A percentile compares a stretch with the other conserved stretches of the same genome.
These are phyloP conservation scores for Poliocrania exsul DNA, from an alignment of 2,797 vertebrate genomes.

Conservation along the genomic window DNA sequence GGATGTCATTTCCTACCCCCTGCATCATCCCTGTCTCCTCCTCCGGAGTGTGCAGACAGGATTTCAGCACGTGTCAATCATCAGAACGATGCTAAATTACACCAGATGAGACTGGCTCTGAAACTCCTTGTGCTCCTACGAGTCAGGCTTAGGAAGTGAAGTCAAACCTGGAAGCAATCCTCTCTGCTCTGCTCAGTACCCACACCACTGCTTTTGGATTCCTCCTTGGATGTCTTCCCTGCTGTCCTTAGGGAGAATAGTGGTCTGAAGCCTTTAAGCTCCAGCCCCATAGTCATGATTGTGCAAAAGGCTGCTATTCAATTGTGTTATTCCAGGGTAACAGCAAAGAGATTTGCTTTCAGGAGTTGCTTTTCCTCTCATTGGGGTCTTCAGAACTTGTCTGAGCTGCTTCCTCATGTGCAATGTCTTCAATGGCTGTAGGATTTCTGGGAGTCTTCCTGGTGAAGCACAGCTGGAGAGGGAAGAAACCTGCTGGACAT, in stretches of 20 bases:
- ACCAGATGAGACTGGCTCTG: background rate
- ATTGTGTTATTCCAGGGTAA: background rate
- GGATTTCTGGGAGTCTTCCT: background rate
- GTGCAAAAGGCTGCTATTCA: background rate
- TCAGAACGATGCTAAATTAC: background rate
- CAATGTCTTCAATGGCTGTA: background rate
- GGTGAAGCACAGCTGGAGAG: background rate
- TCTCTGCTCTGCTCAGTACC: background rate
- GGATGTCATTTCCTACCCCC: background rate
- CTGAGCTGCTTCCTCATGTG: background rate
- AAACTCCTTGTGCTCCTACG: background rate
- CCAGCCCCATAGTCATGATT: rapidly evolving
- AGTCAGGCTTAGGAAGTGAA: background rate
- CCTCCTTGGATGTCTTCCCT: background rate
- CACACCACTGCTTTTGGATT: background rate
- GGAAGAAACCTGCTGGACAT: background rate
- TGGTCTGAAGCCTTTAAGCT: background rate
- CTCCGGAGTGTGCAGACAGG: background rate
- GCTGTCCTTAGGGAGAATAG: background rate
- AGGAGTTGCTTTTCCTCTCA: background rate
- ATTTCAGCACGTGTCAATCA: background rate
- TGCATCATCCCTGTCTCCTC: background rate
- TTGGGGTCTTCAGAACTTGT: background rate
- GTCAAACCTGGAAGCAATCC: background rate
- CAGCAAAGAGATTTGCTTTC: background rate